Conservation (phyloP, 2,113 vertebrate genomes). For the Nestor notabilis region DNA sequence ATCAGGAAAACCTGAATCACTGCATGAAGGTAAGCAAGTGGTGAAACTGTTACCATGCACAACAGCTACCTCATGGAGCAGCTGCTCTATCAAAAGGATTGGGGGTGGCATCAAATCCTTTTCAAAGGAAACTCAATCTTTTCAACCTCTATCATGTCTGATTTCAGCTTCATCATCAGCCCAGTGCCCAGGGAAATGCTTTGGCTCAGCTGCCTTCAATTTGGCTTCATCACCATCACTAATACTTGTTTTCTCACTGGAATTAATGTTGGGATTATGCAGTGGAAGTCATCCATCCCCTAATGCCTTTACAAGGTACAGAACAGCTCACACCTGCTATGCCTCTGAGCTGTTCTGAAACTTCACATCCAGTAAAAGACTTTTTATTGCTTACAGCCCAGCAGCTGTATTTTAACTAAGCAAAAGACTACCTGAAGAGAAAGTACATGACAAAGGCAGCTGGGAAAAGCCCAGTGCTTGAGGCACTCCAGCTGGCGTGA, state of each 20-base stretch:
- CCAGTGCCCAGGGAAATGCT: not conserved
- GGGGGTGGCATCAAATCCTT: not conserved
- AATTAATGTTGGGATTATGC: not conserved
- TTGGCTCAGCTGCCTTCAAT: not conserved
- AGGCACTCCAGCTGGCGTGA: not conserved
- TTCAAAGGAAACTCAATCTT: not conserved
- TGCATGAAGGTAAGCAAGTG: not conserved
- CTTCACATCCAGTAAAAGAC: accelerated
- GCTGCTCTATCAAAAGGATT: not conserved
- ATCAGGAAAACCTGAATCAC: not conserved
- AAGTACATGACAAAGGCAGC: not conserved
- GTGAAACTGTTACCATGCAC: not conserved
- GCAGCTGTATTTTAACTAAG: not conserved
- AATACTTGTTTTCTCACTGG: not conserved
- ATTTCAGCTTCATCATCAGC: not conserved
- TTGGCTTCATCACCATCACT: not conserved
- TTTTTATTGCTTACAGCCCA: not conserved
- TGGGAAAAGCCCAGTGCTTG: not conserved
- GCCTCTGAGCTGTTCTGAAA: not conserved
- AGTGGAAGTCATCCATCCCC: not conserved
- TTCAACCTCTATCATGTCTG: not conserved
- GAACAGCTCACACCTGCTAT: not conserved
- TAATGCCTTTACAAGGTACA: not conserved
- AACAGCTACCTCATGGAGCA: not conserved
- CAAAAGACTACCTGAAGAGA: not conserved